These are phyloP conservation scores for Nicator chloris DNA, from an alignment of 2,113 vertebrate genomes.

Conservation along the genomic window DNA sequence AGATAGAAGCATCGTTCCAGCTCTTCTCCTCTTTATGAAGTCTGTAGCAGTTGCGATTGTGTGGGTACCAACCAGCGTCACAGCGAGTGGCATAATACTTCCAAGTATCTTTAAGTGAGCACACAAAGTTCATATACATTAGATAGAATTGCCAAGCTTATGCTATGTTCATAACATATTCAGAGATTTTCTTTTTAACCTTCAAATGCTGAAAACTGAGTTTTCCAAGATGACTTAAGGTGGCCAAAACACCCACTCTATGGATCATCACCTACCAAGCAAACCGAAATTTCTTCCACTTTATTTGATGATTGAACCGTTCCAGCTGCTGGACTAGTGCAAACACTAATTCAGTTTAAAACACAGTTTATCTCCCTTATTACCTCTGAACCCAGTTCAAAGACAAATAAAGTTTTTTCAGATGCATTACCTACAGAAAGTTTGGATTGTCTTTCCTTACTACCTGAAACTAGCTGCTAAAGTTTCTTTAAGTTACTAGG, in stretches of 20 bases:
- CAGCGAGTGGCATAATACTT: constrained; percentile 83
- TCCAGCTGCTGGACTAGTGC: not conserved
- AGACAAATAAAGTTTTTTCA: not conserved
- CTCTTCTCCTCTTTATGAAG: constrained; percentile 73
- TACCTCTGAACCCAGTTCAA: not conserved
- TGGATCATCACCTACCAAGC: not conserved
- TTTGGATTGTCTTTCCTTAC: not conserved
- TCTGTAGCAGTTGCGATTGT: constrained; percentile 85
- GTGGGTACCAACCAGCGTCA: constrained; percentile 80
- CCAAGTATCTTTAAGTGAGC: constrained; percentile 79
- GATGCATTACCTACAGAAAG: not conserved
- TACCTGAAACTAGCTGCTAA: not conserved
- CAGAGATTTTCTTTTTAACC: not conserved
- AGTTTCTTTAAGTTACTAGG: not conserved
- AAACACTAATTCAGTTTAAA: not conserved
- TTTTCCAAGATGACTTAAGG: not conserved
- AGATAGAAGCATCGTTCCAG: constrained; percentile 80
- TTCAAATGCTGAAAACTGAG: not conserved
- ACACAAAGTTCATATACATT: not conserved
- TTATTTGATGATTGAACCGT: not conserved
- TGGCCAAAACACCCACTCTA: not conserved
- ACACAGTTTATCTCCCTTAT: not conserved
- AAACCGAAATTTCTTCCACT: not conserved
- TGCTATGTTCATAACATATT: not conserved
- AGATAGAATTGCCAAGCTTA: not conserved